A percentile compares a stretch with the other conserved stretches of the same genome.
Evolutionary conservation across 2,888 invertebrate species (phyloP).

Genomic region (Lasiommata megera): DNA sequence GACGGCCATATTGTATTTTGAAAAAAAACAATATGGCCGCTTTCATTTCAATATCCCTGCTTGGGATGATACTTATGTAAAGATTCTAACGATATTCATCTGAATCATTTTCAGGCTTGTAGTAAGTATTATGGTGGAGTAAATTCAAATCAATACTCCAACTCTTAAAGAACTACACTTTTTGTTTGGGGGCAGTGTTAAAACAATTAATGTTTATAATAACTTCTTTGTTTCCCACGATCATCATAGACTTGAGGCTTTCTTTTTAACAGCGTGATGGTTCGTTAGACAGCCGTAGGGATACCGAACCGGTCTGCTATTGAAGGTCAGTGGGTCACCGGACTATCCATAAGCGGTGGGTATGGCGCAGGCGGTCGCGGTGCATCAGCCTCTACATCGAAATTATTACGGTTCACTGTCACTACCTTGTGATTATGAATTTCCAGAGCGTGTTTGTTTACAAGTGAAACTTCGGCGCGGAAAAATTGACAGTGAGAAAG

Average conservation of each 20-base stretch:
- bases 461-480: not conserved
- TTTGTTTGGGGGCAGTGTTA: too few species aligned
- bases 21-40: too few species aligned
- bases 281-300: slow-evolving; percentile 34
- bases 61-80: too few species aligned
- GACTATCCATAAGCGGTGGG: slow-evolving; percentile 38
- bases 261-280: slow-evolving; percentile 49
- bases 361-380: not conserved
- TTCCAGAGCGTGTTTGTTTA: not conserved
- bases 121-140: too few species aligned
- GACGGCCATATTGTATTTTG: too few species aligned
- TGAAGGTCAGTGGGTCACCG: slow-evolving; percentile 74
- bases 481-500: not conserved
- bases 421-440: not conserved
- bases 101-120: too few species aligned
- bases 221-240: not conserved
- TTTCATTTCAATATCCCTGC: too few species aligned
- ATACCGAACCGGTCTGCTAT: slow-evolving; percentile 55
- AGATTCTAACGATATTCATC: too few species aligned
- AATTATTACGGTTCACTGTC: slow-evolving; percentile 24
- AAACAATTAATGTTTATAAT: too few species aligned
- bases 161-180: too few species aligned
- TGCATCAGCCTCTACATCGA: slow-evolving; percentile 17
- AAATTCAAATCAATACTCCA: too few species aligned
- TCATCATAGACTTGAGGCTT: slow-evolving; percentile 35